Evolutionary conservation across 2,797 vertebrate species (phyloP).

Genomic region (Siniperca undulata): DNA sequence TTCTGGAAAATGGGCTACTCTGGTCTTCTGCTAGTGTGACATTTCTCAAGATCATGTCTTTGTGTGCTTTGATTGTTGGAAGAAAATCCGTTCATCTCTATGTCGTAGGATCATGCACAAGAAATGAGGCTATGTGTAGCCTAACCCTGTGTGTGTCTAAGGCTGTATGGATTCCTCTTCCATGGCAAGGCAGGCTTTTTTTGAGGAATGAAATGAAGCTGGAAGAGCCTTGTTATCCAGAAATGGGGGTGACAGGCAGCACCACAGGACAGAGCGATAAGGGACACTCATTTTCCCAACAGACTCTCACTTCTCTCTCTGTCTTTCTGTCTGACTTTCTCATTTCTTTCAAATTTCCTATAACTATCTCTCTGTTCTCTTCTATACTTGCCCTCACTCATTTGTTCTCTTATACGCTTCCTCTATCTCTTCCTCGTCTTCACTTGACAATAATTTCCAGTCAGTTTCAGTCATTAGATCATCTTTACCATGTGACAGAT

Average conservation of each 20-base stretch:
- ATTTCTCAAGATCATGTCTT: conserved; percentile 26
- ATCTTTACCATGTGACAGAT: conserved; percentile 22
- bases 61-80: conserved; percentile 17
- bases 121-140: conserved; percentile 9
- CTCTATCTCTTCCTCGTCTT: neutral
- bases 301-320: conserved; percentile 30
- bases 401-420: conserved; percentile 12
- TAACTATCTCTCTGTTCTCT: conserved; percentile 16
- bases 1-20: conserved; percentile 2
- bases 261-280: conserved; percentile 50
- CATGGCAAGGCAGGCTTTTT: conserved; percentile 8
- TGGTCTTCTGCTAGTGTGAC: conserved; percentile 17
- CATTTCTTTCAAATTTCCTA: conserved; percentile 31
- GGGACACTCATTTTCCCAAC: conserved; percentile 50
- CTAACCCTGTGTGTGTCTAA: conserved; percentile 18
- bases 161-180: conserved; percentile 30
- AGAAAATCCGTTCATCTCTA: conserved; percentile 30
- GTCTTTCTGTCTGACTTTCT: neutral
- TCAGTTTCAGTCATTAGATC: conserved; percentile 25
- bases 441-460: conserved; percentile 22
- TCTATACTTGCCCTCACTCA: conserved; percentile 3
- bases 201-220: conserved; percentile 41
- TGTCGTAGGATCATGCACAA: conserved; percentile 1
- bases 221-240: conserved; percentile 57
- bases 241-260: conserved; percentile 54